phyloP scores from a whole-genome alignment of 2,888 invertebrate genomes.

The Amphipoea oculea region DNA sequence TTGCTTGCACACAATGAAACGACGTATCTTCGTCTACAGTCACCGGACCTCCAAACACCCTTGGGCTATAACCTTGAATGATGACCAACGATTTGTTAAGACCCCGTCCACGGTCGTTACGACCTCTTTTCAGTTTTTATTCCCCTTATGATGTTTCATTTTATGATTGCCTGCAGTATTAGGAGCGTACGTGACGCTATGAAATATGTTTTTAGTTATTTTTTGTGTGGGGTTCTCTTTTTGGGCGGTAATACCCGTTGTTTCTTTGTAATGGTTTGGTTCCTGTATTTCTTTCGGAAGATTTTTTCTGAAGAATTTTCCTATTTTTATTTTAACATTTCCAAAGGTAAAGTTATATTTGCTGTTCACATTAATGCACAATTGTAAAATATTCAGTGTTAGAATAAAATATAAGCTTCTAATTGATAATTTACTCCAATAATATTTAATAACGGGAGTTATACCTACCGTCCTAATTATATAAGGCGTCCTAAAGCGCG shows the following conservation, averaged over 20 bases:
- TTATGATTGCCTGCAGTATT: conserved; percentile 87
- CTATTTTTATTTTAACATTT: neutral
- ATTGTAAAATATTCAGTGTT: neutral
- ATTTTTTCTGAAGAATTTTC: neutral
- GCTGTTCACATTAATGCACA: too few species aligned
- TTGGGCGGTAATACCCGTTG: conserved; percentile 37
- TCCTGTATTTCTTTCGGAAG: neutral
- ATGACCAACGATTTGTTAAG: conserved; percentile 89
- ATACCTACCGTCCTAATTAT: conserved; percentile 35
- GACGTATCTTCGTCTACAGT: conserved; percentile 83
- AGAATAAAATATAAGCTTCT: neutral
- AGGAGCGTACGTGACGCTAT: conserved; percentile 80
- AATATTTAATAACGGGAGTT: conserved; percentile 8
- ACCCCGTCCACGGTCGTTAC: conserved; percentile 84
- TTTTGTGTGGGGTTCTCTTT: conserved; percentile 46
- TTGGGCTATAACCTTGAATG: conserved; percentile 85
- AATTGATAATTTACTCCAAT: neutral
- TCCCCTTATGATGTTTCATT: conserved; percentile 88
- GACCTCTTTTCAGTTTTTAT: conserved; percentile 89
- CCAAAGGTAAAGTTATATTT: neutral
- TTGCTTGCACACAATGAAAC: conserved; percentile 84
- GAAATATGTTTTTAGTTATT: conserved; percentile 73
- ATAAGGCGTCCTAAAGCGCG: conserved; percentile 35
- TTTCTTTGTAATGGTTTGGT: conserved; percentile 20
- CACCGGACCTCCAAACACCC: conserved; percentile 79